Conservation (phyloP, 2,797 vertebrate species). For the Syngnathus rostellatus region DNA sequence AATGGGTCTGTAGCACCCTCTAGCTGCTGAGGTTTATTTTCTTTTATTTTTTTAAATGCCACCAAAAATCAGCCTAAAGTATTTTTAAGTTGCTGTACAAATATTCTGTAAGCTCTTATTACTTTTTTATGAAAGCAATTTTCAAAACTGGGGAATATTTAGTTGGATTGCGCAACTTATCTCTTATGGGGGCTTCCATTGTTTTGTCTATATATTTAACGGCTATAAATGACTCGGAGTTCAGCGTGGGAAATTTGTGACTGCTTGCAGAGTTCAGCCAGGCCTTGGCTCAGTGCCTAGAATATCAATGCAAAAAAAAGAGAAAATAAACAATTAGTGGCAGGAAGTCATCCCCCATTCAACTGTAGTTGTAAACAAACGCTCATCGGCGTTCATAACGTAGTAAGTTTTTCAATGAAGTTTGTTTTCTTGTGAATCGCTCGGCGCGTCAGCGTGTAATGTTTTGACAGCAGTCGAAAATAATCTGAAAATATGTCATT, state of each 20-base stretch:
- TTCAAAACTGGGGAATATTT: too few relatives aligned
- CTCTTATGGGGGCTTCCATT: background rate
- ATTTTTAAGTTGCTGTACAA: background rate
- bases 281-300: constrained; percentile 74
- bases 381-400: background rate
- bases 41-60: too few relatives aligned
- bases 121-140: too few relatives aligned
- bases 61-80: too few relatives aligned
- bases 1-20: too few relatives aligned
- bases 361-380: background rate
- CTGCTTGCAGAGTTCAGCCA: constrained; percentile 73
- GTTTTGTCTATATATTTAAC: constrained; percentile 15
- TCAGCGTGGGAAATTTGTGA: constrained; percentile 80
- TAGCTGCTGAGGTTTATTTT: too few relatives aligned
- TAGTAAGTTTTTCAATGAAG: background rate
- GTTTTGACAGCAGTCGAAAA: background rate
- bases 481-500: background rate
- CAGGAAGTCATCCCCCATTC: background rate
- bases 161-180: too few relatives aligned
- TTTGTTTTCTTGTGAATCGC: background rate
- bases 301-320: constrained; percentile 18
- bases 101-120: too few relatives aligned
- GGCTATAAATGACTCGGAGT: constrained; percentile 10
- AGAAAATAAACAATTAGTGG: background rate
- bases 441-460: background rate